Base-by-base conservation (phyloP, 1,140 invertebrate species). In the Cepaea nemoralis region DNA sequence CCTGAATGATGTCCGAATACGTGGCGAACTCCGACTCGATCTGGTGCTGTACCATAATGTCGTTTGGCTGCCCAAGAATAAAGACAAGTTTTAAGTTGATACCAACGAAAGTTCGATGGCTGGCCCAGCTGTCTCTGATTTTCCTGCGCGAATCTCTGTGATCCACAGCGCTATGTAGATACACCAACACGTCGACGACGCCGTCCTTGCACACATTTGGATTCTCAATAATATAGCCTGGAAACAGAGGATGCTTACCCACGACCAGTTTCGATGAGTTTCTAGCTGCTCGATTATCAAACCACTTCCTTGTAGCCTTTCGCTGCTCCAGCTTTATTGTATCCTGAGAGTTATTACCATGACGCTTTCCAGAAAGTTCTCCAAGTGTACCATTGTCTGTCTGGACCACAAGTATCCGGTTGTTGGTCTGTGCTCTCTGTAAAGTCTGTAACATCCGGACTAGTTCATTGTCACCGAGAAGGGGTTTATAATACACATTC, bases 21-120 rank as follows among this genome's bases (percentile, higher is more conserved):
- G 78, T 50, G 12, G 84, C 33, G 19, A 83, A 85, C 50, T 89
- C 88, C n/a, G 81, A 83, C 50, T 85, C 78, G 37, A 89, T 73
- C 31, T 71, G 67, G 0, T 85, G 33, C 75, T 86, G 85, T 10
- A 66, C 69, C 6, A 71, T 83, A 0, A 75, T 37, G 70, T 93
- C 88, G 0, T 90, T 82, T 0, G 94, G 92, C 27, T 91, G 91
- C 10, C 95, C 96, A 31, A 96, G 79, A 24, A 96, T 89, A 88
- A 96, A 96, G 19, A 95, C 90, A n/a, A 86, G 80, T 66, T 85
- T 84, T 2, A 86, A 75, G 22, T 39, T 77, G 3, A 85, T 77
- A 40, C 84, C 81, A 2, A 59, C n/a, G 39, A 89, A 85, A 16
- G 79, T 70, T 10, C 73, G 73, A 5, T 77, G 67, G 39, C 84